Evolutionary conservation across 2,797 vertebrate genomes (phyloP).

Genomic region (Sebastiscus albofasciatus): DNA sequence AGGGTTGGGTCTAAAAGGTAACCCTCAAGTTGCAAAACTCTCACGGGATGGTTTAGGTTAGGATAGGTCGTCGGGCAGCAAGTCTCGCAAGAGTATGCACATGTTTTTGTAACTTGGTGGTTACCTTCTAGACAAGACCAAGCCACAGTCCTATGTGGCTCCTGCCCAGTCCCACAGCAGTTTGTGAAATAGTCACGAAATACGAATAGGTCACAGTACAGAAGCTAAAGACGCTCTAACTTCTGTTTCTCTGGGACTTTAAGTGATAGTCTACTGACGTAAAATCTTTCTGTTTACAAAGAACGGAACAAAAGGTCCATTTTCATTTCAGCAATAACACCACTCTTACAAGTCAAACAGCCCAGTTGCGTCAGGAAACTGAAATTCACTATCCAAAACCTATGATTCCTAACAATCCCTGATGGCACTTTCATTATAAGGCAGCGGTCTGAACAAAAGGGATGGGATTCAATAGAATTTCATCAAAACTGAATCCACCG

Average conservation of each 20-base stretch:
- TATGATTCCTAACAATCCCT: background rate
- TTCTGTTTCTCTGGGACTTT: background rate
- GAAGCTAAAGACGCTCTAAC: background rate
- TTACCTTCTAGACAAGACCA: no score
- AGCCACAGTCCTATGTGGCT: no score
- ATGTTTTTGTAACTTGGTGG: no score
- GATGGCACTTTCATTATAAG: background rate
- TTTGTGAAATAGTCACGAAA: no score
- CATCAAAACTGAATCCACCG: slow-evolving; percentile 6
- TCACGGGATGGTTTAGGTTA: background rate
- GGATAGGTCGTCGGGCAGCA: no score
- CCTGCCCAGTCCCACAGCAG: no score
- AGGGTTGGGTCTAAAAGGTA: background rate
- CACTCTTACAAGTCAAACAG: background rate
- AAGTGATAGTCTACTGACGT: background rate
- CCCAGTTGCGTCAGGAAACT: background rate
- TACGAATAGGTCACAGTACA: no score
- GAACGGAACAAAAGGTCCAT: background rate
- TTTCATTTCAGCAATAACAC: background rate
- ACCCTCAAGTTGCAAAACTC: background rate
- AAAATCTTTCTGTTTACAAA: background rate
- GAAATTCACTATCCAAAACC: background rate
- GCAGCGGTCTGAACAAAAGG: background rate
- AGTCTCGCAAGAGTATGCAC: no score
- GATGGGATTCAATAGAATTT: background rate